Base-by-base conservation (phyloP, 2,888 invertebrate genomes). In the Saturnia japonica region DNA sequence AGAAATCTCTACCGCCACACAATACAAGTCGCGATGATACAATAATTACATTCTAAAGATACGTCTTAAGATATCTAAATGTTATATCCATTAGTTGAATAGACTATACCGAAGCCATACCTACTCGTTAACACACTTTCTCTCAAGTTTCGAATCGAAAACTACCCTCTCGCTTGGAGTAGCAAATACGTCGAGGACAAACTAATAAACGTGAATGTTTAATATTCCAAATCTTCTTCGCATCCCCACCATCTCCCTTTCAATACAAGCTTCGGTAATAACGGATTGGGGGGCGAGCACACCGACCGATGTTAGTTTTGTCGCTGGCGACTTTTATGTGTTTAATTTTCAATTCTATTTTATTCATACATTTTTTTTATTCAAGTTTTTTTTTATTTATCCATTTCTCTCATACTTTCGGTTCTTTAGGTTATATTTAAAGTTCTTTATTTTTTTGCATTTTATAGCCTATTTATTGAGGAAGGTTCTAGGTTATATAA, bases 161-260 rank as follows among this genome's bases (percentile, higher is more conserved):
- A 91, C 91, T 91, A 91, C 91, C 89, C 85, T 80, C 90, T 80
- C 90, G 88, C 86, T 91, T 91, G 88, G 86, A 90, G 89, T 90
- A 85, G 88, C 90, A 91, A 91, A 91, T 91, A 90, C 89, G 88
- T 85, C 81, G 89, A 88, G 91, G 90, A 91, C 91, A 89, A 93
- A 93, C 93, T 94, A 93, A 93, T 94, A 94, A 93, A 92, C 90
- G 90, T 90, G 89, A 92, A 93, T 92, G 92, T 92, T 93, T 93
- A 93, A 93, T 93, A 93, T 93, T 91, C 91, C 84, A 85, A 89
- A 91, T 91, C 89, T 90, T 90, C 89, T 83, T 77, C 81, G 79
- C 82, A 12, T 80, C 79, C 85, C 82, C 80, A 78, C 78, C 81
- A 73, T 76, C 81, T 78, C 81, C 75, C 70, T 74, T 91, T 91